Conservation (phyloP, 1,140 invertebrate genomes). For the Micrasema longulum region DNA sequence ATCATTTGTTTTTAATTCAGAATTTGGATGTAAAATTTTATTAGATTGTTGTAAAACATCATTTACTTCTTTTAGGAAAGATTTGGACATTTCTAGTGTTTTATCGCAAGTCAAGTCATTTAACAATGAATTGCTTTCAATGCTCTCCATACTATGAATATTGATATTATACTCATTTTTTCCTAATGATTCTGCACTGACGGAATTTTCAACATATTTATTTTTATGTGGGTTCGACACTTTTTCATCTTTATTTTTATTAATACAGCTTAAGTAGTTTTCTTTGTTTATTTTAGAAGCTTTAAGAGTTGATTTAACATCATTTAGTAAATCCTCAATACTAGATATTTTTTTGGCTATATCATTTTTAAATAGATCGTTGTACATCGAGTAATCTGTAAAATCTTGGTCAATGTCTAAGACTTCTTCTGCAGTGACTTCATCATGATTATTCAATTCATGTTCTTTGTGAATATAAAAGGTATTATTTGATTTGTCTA, state of each 20-base stretch:
- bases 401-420: too few species aligned
- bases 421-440: too few species aligned
- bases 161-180: too few species aligned
- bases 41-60: conserved; percentile 60
- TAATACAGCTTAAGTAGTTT: conserved; percentile 58
- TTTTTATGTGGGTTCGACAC: neutral
- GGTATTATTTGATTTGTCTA: too few species aligned
- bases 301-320: conserved; percentile 64
- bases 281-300: conserved; percentile 64
- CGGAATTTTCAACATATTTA: neutral
- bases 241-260: conserved; percentile 53
- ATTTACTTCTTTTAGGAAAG: conserved; percentile 64
- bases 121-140: too few species aligned
- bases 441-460: too few species aligned
- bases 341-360: conserved; percentile 65
- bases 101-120: neutral
- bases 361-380: conserved; percentile 63
- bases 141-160: too few species aligned
- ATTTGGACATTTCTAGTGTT: conserved; percentile 57
- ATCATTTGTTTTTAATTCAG: conserved; percentile 2
- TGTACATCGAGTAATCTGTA: too few species aligned
- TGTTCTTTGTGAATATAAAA: too few species aligned
- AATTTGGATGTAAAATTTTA: conserved; percentile 59
- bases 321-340: conserved; percentile 65
- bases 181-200: neutral